phyloP scores from a whole-genome alignment of 2,888 invertebrate species.

The Volucella bombylans region DNA sequence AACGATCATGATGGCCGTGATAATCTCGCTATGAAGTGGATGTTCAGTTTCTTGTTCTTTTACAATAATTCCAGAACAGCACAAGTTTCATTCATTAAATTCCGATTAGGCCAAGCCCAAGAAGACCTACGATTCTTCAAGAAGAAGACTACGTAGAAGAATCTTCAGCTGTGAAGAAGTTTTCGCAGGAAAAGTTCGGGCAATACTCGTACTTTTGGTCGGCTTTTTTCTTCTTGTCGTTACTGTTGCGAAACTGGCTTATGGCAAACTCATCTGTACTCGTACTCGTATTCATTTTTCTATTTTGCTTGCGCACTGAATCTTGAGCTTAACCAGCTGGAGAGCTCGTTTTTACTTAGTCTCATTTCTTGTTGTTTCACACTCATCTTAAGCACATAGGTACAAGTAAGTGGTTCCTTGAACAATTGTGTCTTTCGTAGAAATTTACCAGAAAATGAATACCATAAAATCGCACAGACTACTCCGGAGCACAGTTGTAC shows the following conservation, averaged over 20 bases:
- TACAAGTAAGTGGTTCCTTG: constrained; percentile 46
- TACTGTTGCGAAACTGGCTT: constrained; percentile 1
- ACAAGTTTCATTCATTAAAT: constrained; percentile 54
- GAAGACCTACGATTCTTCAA: too few species aligned
- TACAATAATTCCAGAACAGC: not conserved
- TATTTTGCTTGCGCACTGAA: not conserved
- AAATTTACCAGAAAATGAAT: constrained; percentile 31
- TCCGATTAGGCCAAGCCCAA: constrained; percentile 38
- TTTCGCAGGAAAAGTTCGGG: constrained; percentile 41
- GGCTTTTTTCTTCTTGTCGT: not conserved
- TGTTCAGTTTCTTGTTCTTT: constrained; percentile 9
- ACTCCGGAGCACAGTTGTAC: not conserved
- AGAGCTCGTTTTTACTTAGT: not conserved
- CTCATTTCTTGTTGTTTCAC: constrained; percentile 23
- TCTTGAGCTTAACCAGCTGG: constrained; percentile 18
- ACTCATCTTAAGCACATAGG: constrained; percentile 30
- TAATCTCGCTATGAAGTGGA: constrained; percentile 23
- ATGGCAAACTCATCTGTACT: constrained; percentile 13
- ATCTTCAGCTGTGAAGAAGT: constrained; percentile 26
- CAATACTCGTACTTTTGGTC: not conserved
- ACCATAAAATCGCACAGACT: constrained; percentile 17
- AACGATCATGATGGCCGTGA: not conserved
- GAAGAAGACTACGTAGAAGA: not conserved
- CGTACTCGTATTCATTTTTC: too few species aligned
- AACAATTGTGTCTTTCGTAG: constrained; percentile 38